Percentiles rank a stretch among this genome's conserved stretches.
Conservation (phyloP, 2,888 invertebrate species). For the Acanthosepion pharaonis region DNA sequence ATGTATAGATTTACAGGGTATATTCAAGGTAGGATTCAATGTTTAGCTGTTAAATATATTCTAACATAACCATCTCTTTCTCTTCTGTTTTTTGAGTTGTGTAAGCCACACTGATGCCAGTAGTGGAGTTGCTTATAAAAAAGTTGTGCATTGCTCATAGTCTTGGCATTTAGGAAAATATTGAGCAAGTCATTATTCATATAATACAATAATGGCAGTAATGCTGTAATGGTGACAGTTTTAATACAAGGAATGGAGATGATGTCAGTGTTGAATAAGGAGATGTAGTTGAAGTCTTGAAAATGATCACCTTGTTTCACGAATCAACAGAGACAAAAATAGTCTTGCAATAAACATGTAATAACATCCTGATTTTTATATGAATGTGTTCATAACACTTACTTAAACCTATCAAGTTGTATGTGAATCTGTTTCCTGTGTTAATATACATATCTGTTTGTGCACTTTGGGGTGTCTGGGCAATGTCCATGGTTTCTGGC, state of each 20-base stretch:
- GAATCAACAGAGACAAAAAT: neutral
- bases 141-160: neutral
- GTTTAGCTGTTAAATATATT: too few species aligned
- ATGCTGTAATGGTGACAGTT: neutral
- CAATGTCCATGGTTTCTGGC: neutral
- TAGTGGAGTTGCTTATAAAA: too few species aligned
- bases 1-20: too few species aligned
- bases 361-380: conserved; percentile 33
- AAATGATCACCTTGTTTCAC: conserved; percentile 7
- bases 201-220: neutral
- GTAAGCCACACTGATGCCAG: too few species aligned
- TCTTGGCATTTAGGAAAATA: neutral
- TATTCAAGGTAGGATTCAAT: too few species aligned
- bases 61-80: too few species aligned
- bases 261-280: neutral
- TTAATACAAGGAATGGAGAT: neutral
- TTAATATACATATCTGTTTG: conserved; percentile 33
- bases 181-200: neutral
- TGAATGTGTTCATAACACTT: neutral
- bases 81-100: too few species aligned
- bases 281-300: neutral
- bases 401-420: conserved; percentile 20
- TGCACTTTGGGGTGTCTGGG: neutral
- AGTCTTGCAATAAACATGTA: neutral
- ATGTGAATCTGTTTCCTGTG: neutral